These are phyloP conservation scores for Mesaphorura yosii DNA, from an alignment of 1,140 invertebrate genomes.

Conservation along the genomic window DNA sequence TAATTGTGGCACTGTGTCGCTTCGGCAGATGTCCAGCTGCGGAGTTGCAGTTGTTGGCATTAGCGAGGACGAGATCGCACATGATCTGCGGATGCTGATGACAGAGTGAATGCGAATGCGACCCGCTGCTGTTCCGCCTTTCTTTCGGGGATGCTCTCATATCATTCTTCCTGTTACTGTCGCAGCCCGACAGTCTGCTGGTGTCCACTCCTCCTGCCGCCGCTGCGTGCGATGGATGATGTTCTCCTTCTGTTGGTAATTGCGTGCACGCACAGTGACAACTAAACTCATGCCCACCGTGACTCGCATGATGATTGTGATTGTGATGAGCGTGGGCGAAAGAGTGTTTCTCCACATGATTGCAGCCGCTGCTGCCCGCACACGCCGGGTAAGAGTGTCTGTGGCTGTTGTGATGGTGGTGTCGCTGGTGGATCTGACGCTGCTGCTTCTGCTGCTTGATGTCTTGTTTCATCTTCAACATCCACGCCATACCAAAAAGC, in stretches of 20 bases:
- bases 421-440: too few relatives aligned
- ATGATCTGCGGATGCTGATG: too few relatives aligned
- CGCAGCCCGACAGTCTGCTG: neutral
- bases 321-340: neutral
- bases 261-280: slow-evolving; percentile 27
- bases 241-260: slow-evolving; percentile 5
- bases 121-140: too few relatives aligned
- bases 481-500: slow-evolving; percentile 72
- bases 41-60: too few relatives aligned
- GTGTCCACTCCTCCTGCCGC: neutral
- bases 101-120: too few relatives aligned
- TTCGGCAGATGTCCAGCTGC: too few relatives aligned
- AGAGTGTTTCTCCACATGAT: neutral
- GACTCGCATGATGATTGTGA: neutral
- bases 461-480: slow-evolving; percentile 60
- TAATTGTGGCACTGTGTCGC: too few relatives aligned
- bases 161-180: neutral
- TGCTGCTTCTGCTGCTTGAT: too few relatives aligned
- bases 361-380: neutral
- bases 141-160: neutral
- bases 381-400: too few relatives aligned
- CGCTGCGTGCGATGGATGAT: slow-evolving; percentile 1
- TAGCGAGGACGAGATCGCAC: slow-evolving; percentile 28
- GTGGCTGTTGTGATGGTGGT: too few relatives aligned
- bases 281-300: slow-evolving; percentile 18